Evolutionary conservation across 2,888 invertebrate genomes (phyloP).

Genomic region (Scaptomyza cyrtandrae): DNA sequence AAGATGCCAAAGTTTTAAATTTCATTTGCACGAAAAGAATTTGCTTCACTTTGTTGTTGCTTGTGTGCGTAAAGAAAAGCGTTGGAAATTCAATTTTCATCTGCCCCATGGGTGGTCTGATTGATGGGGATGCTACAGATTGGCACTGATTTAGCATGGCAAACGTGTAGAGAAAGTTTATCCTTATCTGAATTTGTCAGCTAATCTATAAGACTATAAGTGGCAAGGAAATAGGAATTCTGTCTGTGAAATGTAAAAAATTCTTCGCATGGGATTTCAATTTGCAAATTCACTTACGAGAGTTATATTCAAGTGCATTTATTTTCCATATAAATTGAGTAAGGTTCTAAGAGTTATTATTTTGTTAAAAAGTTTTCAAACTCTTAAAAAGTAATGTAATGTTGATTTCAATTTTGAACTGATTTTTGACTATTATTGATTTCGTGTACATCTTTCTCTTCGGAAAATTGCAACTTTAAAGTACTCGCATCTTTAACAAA

Average conservation of each 20-base stretch:
- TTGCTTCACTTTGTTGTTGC: constrained; percentile 26
- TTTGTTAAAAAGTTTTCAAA: not conserved
- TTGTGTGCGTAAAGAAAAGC: constrained; percentile 24
- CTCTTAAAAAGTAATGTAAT: not conserved
- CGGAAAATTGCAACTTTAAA: too few relatives aligned
- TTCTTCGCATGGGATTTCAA: not conserved
- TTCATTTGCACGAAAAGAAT: constrained; percentile 61
- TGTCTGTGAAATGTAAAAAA: not conserved
- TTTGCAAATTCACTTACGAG: not conserved
- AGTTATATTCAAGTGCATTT: not conserved
- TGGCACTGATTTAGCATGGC: constrained; percentile 12
- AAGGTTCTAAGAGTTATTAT: not conserved
- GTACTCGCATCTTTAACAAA: not conserved
- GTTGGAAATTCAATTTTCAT: constrained; percentile 61
- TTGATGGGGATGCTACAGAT: constrained; percentile 40
- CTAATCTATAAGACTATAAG: constrained; percentile 43
- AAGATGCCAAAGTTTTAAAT: constrained; percentile 74
- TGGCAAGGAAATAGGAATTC: constrained; percentile 5
- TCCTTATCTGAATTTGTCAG: constrained; percentile 46
- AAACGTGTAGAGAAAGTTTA: constrained; percentile 23
- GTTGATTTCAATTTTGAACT: too few relatives aligned
- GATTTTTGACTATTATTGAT: too few relatives aligned
- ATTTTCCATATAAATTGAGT: not conserved
- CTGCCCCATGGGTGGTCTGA: constrained; percentile 62
- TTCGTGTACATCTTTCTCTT: too few relatives aligned